phyloP scores from a whole-genome alignment of 92 coral and sea anemone genomes.

The Heliopora coerulea region DNA sequence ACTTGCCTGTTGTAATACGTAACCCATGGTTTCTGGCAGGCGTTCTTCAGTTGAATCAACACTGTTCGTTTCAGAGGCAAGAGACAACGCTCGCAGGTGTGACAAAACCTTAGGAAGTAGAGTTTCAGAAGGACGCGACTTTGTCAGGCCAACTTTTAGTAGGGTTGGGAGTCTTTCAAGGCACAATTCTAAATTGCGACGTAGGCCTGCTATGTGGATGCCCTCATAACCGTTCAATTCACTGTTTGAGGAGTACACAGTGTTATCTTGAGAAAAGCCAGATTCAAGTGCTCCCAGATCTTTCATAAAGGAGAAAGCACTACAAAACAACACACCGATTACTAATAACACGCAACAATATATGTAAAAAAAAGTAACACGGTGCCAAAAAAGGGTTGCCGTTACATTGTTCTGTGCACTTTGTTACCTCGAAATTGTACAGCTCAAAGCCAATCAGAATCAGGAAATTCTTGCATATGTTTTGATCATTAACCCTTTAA shows the following conservation, averaged over 20 bases:
- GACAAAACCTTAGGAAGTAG: slow-evolving; percentile 86
- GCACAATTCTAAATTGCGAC: slow-evolving; percentile 80
- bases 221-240: slow-evolving; percentile 1
- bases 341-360: too few species aligned
- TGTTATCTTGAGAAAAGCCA: slow-evolving; percentile 44
- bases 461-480: too few species aligned
- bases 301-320: slow-evolving; percentile 68
- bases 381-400: too few species aligned
- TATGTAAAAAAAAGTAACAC: too few species aligned
- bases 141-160: slow-evolving; percentile 63
- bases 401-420: too few species aligned
- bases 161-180: slow-evolving; percentile 89
- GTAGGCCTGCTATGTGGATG: slow-evolving; percentile 66
- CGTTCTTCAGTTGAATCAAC: slow-evolving; percentile 60
- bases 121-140: slow-evolving; percentile 50
- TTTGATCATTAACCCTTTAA: too few species aligned
- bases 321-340: slow-evolving; percentile 32
- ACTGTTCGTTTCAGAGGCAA: slow-evolving; percentile 76
- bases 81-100: slow-evolving; percentile 88
- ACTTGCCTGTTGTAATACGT: slow-evolving; percentile 75
- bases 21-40: slow-evolving; percentile 81
- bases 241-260: slow-evolving; percentile 17
- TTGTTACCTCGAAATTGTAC: too few species aligned
- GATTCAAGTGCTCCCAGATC: slow-evolving; percentile 61
- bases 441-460: too few species aligned